Percentiles rank a stretch among this genome's conserved stretches.
Evolutionary conservation across 2,113 vertebrate species (phyloP).

Genomic region (Lonchura striata): DNA sequence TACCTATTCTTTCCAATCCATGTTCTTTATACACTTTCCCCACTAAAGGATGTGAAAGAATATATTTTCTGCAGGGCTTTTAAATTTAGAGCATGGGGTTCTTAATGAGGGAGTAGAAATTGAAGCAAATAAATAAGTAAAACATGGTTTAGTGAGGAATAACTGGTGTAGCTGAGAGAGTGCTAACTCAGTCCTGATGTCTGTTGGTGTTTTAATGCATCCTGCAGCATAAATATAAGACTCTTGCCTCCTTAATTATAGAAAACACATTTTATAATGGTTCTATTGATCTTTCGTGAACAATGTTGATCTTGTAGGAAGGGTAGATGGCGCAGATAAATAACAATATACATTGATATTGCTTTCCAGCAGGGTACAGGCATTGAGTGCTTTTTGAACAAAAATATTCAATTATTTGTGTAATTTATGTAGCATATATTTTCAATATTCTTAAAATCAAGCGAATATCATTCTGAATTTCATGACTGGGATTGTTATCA

Average conservation of each 20-base stretch:
- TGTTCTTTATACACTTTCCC: background rate
- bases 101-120: background rate
- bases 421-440: conserved; percentile 1
- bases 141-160: background rate
- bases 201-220: conserved; percentile 45
- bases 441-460: conserved; percentile 25
- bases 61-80: background rate
- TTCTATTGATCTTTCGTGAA: conserved; percentile 55
- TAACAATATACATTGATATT: background rate
- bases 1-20: background rate
- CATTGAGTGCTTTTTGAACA: conserved; percentile 12
- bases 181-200: background rate
- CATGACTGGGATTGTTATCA: conserved; percentile 31
- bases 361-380: background rate
- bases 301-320: conserved; percentile 51
- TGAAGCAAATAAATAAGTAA: conserved; percentile 39
- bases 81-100: conserved; percentile 1
- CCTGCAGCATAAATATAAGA: conserved; percentile 22
- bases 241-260: conserved; percentile 46
- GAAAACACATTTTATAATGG: conserved; percentile 33
- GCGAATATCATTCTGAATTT: background rate
- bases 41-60: background rate
- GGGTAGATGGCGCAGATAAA: conserved; percentile 8
- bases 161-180: background rate
- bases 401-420: conserved; percentile 23